These are phyloP conservation scores for Vidua chalybeata DNA, from an alignment of 2,113 vertebrate species.

Conservation along the genomic window DNA sequence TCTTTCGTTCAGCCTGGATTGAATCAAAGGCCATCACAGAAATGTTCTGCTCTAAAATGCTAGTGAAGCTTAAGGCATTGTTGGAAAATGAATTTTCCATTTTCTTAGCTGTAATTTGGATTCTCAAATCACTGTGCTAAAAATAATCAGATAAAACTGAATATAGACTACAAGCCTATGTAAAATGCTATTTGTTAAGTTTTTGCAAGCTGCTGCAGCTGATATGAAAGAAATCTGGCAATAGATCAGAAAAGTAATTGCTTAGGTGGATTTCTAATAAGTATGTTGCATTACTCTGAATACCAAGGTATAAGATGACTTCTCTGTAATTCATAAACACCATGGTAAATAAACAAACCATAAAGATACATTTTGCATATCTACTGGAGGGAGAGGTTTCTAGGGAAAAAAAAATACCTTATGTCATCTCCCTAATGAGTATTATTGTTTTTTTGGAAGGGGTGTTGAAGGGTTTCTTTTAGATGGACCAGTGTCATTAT, in stretches of 20 bases:
- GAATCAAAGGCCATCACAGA: conserved; percentile 89
- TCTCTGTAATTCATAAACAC: neutral
- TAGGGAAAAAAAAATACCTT: neutral
- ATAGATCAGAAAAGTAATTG: conserved; percentile 52
- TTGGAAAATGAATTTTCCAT: conserved; percentile 79
- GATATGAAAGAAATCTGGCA: conserved; percentile 36
- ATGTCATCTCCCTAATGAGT: neutral
- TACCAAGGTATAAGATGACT: neutral
- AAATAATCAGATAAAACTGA: conserved; percentile 69
- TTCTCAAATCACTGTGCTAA: conserved; percentile 70
- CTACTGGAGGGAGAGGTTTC: neutral
- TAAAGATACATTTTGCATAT: neutral
- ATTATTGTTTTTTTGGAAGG: neutral
- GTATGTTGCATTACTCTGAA: neutral
- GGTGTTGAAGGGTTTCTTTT: neutral
- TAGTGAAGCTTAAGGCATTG: conserved; percentile 75
- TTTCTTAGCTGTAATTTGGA: conserved; percentile 73
- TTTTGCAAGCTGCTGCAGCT: conserved; percentile 38
- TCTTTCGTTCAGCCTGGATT: conserved; percentile 88
- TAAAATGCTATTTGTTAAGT: conserved; percentile 63
- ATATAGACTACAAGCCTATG: conserved; percentile 60
- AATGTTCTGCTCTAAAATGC: conserved; percentile 76
- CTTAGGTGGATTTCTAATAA: conserved; percentile 43
- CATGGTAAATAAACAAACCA: neutral
- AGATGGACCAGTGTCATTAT: neutral